Evolutionary conservation across 2,113 vertebrate species (phyloP).

Genomic region (Chloebia gouldiae): DNA sequence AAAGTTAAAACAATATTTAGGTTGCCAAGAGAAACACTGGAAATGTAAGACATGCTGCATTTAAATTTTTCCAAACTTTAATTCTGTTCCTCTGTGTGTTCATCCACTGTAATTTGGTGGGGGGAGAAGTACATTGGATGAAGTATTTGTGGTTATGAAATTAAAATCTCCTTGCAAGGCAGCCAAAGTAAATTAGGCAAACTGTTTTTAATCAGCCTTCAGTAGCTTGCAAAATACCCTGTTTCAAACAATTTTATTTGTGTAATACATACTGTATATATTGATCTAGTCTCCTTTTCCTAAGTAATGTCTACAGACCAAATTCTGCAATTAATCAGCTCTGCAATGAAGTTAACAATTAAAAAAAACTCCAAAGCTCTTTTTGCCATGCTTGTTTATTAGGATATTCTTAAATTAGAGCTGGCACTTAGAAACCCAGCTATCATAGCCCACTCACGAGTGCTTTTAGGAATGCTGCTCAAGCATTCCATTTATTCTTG

Average conservation of each 20-base stretch:
- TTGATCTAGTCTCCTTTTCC: neutral
- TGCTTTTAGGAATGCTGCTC: neutral
- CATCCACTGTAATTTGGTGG: neutral
- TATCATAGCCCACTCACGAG: neutral
- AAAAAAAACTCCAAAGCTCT: neutral
- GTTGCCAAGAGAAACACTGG: constrained; percentile 38
- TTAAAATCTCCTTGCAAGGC: neutral
- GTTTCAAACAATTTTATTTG: neutral
- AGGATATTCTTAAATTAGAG: neutral
- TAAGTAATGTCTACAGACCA: neutral
- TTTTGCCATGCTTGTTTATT: neutral
- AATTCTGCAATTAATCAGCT: neutral
- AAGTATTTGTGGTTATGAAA: neutral
- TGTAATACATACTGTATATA: neutral
- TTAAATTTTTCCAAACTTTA: neutral
- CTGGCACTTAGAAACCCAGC: neutral
- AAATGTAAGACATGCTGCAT: neutral
- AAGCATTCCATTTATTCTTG: neutral
- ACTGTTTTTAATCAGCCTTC: neutral
- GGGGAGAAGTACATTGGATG: neutral
- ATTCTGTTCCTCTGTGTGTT: neutral
- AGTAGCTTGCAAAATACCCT: neutral
- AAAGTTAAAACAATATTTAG: constrained; percentile 58
- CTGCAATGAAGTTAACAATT: neutral
- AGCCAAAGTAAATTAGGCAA: constrained; percentile 15